Percentiles rank a stretch among this genome's conserved stretches.
These are phyloP conservation scores for Mus caroli DNA, from an alignment of 2,797 vertebrate genomes.

Conservation along the genomic window DNA sequence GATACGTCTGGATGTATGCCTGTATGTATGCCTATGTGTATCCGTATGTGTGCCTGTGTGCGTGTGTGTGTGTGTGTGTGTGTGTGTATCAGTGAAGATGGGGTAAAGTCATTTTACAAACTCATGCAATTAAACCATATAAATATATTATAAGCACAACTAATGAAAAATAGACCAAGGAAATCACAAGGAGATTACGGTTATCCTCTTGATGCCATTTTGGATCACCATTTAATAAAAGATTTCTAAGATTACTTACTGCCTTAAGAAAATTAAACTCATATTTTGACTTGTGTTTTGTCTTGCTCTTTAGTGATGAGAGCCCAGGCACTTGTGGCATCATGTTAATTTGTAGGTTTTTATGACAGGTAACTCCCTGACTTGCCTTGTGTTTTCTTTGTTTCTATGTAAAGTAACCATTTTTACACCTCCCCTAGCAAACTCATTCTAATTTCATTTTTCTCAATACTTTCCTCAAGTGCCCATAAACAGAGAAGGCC, in stretches of 20 bases:
- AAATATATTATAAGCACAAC: neutral
- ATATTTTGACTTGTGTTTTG: slow-evolving; percentile 32
- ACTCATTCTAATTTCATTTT: slow-evolving; percentile 4
- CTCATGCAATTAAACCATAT: neutral
- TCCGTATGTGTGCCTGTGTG: neutral
- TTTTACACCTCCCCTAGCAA: neutral
- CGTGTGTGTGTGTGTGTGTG: neutral
- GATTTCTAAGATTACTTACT: slow-evolving; percentile 11
- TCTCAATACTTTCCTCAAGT: slow-evolving; percentile 5
- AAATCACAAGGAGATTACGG: neutral
- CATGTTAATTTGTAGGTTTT: neutral
- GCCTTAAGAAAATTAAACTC: slow-evolving; percentile 51
- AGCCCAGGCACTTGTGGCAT: neutral
- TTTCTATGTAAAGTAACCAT: neutral
- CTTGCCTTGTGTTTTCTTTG: neutral
- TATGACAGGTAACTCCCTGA: neutral
- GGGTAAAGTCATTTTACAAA: neutral
- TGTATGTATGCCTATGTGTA: neutral
- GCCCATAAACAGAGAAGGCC: neutral
- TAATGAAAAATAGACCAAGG: slow-evolving; percentile 48
- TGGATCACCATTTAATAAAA: slow-evolving; percentile 25
- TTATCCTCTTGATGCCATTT: neutral
- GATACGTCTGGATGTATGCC: neutral
- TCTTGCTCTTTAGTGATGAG: neutral
- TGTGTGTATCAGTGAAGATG: neutral